These are phyloP conservation scores for Tanaodytes sp. DNA, from an alignment of 2,888 invertebrate genomes.

Conservation along the genomic window DNA sequence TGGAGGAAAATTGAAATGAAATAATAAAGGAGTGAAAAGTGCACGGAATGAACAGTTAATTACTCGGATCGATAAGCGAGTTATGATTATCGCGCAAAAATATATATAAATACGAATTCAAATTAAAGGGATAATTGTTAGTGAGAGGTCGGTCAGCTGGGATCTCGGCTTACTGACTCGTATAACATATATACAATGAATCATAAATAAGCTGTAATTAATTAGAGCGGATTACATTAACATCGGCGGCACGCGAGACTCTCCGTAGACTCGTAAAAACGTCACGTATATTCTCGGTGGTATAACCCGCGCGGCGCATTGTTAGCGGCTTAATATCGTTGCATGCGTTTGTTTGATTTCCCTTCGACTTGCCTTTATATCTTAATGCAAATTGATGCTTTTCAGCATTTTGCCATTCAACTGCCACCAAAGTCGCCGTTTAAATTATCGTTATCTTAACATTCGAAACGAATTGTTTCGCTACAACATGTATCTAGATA, in stretches of 20 bases:
- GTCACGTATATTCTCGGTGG: slow-evolving; percentile 63
- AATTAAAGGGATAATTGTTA: too few species aligned
- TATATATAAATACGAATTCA: too few species aligned
- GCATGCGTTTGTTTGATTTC: slow-evolving; percentile 52
- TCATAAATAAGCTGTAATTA: slow-evolving; percentile 67
- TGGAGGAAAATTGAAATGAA: too few species aligned
- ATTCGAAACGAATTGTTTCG: slow-evolving; percentile 49
- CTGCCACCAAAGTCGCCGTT: slow-evolving; percentile 28
- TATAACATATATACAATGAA: too few species aligned
- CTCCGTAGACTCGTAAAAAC: slow-evolving; percentile 67
- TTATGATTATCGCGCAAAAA: too few species aligned
- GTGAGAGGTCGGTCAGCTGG: too few species aligned
- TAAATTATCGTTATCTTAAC: slow-evolving; percentile 48
- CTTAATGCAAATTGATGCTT: slow-evolving; percentile 53
- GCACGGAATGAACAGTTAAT: too few species aligned
- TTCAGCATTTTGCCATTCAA: slow-evolving; percentile 42
- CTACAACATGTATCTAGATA: slow-evolving; percentile 35
- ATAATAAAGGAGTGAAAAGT: too few species aligned
- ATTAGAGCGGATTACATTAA: slow-evolving; percentile 66
- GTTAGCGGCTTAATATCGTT: slow-evolving; percentile 59
- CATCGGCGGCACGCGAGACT: slow-evolving; percentile 65
- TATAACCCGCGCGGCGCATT: slow-evolving; percentile 56
- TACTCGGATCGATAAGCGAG: too few species aligned
- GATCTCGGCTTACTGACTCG: too few species aligned
- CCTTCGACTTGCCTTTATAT: slow-evolving; percentile 47